Percentiles rank a stretch among this genome's conserved stretches.
These are phyloP conservation scores for Alethe castanea DNA, from an alignment of 2,113 vertebrate species.

Conservation along the genomic window DNA sequence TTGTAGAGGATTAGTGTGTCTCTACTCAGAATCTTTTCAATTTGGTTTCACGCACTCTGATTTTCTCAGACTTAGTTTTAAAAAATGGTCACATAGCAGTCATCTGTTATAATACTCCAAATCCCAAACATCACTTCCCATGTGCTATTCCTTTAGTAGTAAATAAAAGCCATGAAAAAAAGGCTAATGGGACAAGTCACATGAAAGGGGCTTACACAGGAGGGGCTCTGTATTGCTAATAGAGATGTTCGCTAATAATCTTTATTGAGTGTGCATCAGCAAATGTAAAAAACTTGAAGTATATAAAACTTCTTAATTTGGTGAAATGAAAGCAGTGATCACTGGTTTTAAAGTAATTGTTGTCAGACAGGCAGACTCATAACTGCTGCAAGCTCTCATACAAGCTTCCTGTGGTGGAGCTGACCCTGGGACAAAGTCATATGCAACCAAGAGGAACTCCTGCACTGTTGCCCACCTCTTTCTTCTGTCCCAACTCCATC, in stretches of 20 bases:
- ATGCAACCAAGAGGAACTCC: background rate
- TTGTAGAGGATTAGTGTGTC: slow-evolving; percentile 1
- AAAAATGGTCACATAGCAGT: background rate
- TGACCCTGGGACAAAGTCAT: background rate
- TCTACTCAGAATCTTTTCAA: background rate
- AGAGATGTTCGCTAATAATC: background rate
- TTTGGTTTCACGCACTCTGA: background rate
- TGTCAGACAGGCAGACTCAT: background rate
- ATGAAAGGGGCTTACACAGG: background rate
- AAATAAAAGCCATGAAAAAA: background rate
- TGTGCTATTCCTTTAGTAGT: background rate
- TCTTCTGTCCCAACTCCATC: background rate
- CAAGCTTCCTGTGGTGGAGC: background rate
- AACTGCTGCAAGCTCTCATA: background rate
- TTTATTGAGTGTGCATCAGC: background rate
- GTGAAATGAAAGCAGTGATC: background rate
- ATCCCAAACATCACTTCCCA: background rate
- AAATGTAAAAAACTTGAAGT: background rate
- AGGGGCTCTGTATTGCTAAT: background rate
- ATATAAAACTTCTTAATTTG: background rate
- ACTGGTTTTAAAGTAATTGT: background rate
- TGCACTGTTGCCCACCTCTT: background rate
- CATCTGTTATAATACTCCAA: background rate
- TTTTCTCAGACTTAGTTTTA: slow-evolving; percentile 8
- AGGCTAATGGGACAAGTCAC: background rate